A percentile compares a stretch with the other conserved stretches of the same genome.
phyloP scores from a whole-genome alignment of 30 jellyfish, hydroid and myxozoan genomes.

The Aurelia sp. region DNA sequence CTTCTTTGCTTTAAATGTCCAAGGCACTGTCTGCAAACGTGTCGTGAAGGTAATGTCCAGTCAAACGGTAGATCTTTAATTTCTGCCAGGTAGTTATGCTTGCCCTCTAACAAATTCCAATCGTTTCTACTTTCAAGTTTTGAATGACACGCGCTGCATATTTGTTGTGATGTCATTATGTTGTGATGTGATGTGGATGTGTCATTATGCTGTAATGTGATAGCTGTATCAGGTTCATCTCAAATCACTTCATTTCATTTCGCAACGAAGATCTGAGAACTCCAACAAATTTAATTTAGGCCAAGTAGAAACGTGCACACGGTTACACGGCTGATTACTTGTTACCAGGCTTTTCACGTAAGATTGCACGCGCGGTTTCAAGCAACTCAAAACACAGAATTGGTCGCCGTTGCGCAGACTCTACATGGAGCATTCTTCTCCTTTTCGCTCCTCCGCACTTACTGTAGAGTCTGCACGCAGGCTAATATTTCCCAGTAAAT shows the following conservation, averaged over 20 bases:
- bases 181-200: too few relatives aligned
- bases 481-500: too few relatives aligned
- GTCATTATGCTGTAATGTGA: too few relatives aligned
- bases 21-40: slow-evolving; percentile 9
- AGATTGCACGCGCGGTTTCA: too few relatives aligned
- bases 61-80: slow-evolving; percentile 5
- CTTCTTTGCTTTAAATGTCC: not conserved
- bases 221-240: too few relatives aligned
- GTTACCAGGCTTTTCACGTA: too few relatives aligned
- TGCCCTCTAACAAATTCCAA: slow-evolving; percentile 21
- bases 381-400: too few relatives aligned
- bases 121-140: not conserved
- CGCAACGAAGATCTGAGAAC: not conserved
- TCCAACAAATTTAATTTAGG: not conserved
- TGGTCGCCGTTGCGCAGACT: too few relatives aligned
- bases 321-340: not conserved
- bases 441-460: too few relatives aligned
- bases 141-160: slow-evolving; percentile 3
- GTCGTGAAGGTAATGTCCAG: not conserved
- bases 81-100: slow-evolving; percentile 11
- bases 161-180: not conserved
- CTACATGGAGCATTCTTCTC: too few relatives aligned
- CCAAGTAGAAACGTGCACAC: not conserved
- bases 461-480: too few relatives aligned
- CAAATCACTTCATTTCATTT: not conserved